Evolutionary conservation across 2,797 vertebrate genomes (phyloP), one percentile per base, ranked within the genome.

Genomic region (Xenentodon cancila): DNA sequence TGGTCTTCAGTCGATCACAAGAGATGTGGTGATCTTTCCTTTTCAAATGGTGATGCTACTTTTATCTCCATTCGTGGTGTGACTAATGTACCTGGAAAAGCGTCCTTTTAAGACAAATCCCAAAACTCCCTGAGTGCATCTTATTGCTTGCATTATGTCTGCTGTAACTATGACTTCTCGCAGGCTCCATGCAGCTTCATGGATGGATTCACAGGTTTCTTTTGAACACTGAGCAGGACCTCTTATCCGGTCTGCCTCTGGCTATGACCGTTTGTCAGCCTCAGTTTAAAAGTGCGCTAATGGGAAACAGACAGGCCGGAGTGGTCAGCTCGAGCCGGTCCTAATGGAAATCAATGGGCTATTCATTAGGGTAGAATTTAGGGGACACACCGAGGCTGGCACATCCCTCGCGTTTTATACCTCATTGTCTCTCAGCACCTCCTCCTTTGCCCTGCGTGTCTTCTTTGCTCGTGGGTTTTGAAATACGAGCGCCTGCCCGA

Each of bases 331-430:
- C 49, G 61, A 77, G 82, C 72, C 62, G 19, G 68, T 59, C 78
- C 83, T 84, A 94, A 92, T 83, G 85, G 92, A 93, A 92, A 95
- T 95, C 94, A 89, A 94, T 94, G 89, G 87, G 45, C 93, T 89
- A 88, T 94, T 95, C 92, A 94, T 96, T 94, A 93, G 80, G 79
- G 89, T 37, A 66, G 85, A 86, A 92, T 90, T 91, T 89, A 94
- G 88, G 86, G 80, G 71, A 81, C 85, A 76, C 68, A 51, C 61
- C 20, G 64, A 75, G 83, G 64, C 49, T 37, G 63, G 51, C 65
- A 80, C 71, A 47, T 79, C 18, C 57, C 71, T 72, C 81, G 73
- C 4, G 17, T 54, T 82, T 81, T 60, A 76, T 68, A 81, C 73
- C 73, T 80, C 59, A 32, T 65, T 85, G 75, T 76, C 53, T 84